Evolutionary conservation across 2,797 vertebrate genomes (phyloP), one percentile per base, ranked within the genome.

Genomic region (Luscinia luscinia): DNA sequence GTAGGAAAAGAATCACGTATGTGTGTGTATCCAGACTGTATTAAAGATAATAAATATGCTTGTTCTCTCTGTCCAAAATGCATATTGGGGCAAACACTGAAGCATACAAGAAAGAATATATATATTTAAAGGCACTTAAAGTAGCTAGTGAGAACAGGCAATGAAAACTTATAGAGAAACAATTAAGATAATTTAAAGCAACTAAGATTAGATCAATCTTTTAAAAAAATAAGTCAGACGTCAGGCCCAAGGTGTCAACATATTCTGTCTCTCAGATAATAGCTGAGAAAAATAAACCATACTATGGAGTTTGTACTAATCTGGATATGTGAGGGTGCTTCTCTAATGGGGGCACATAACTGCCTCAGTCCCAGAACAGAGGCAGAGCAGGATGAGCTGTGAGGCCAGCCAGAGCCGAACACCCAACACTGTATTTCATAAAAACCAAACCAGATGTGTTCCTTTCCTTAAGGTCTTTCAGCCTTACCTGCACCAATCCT

Each of bases 401-500:
- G 40, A 79, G 51, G 41, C 40, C 32, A 43, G 57, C 20, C 48
- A 27, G 5, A 21, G 43, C 62, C 38, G 49, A 92, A 27, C 1
- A 57, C 9, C 30, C 58, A 63, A 34, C 11, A 6, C 27, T 17
- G 8, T 7, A 68, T 61, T 77, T 74, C 59, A 73, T 63, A 73
- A 76, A 93, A 87, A 45, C 3, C 69, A 87, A 79, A 46, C 16
- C 21, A n/a, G 49, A 43, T 40, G 69, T 80, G 61, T 86, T 85
- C 21, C 66, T 58, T 72, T 87, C 51, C 64, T 63, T 80, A 86
- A 73, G 46, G 62, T 84, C 23, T 84, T 90, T 63, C 64, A 81
- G 74, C 84, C 74, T 83, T 84, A 95, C 94, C 73, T 93, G 85
- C 89, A 76, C 64, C 83, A 76, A 66, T 89, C 81, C 83, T 68